Evolutionary conservation across 1,140 invertebrate genomes (phyloP), one percentile per base, ranked within the genome.

Genomic region (Brachionus rotundiformis): DNA sequence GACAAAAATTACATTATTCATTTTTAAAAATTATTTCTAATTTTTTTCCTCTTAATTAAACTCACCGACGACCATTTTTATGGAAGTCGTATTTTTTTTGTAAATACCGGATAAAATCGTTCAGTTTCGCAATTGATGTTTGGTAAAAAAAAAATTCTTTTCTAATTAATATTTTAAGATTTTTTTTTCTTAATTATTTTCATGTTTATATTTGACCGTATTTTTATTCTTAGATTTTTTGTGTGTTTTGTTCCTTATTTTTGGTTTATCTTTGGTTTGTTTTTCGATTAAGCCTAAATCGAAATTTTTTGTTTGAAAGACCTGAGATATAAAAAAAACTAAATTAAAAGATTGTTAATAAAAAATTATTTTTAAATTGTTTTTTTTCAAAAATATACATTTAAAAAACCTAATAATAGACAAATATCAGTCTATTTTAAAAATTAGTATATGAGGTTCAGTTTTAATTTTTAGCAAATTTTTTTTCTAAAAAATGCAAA

Each of bases 21-120:
- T 29, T 63, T 63, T 63, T n/a, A 63, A 63, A 63, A 63, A 31
- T 29, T 29, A 63, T 29, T 29, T 29, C 61, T 4, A 63, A 63
- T 63, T n/a, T 29, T 29, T 63, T 63, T 29, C 1, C 2, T 13
- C 11, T 16, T 29, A 63, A 63, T 63, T 63, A 29, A 63, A 54
- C 16, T 19, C 47, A 54, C 16, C n/a, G 16, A 54, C 47, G 47
- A 19, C 47, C 5, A 19, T 7, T 1, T 54, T 54, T 54, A 49
- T 19, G 36, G 13, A 29, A 4, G 29, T 63, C 29, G 23, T 29
- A 25, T 27, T 33, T 68, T 33, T 68, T n/a, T 68, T 68, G 63
- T 68, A 68, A 68, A 68, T 68, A 68, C 63, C 63, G 63, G 63
- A 68, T 68, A 3, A 68, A 68, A 68, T 68, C 63, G 63, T 68